Percentiles rank a stretch among this genome's conserved stretches.
These are phyloP conservation scores for Eulimnadia texana DNA, from an alignment of 1,140 invertebrate species.

Conservation along the genomic window DNA sequence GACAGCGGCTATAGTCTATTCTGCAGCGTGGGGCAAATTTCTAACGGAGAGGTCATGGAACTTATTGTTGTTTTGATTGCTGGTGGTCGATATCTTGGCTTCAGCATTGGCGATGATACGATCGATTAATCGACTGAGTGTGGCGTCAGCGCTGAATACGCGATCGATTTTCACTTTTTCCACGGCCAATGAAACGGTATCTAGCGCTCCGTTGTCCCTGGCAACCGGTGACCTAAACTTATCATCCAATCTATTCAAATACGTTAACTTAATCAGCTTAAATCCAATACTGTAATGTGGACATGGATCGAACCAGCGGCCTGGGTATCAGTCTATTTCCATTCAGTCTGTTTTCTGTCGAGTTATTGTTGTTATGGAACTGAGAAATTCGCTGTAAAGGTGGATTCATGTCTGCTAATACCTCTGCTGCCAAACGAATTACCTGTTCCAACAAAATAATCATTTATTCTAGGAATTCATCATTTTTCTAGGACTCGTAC, in stretches of 20 bases:
- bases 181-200: neutral
- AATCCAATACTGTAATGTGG: neutral
- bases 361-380: neutral
- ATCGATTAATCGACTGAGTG: neutral
- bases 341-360: neutral
- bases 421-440: neutral
- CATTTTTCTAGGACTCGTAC: conserved; percentile 1
- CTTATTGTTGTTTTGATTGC: too few relatives aligned
- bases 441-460: neutral
- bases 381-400: neutral
- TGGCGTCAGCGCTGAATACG: neutral
- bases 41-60: too few relatives aligned
- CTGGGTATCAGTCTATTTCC: neutral
- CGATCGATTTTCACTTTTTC: neutral
- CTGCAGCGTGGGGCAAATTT: too few relatives aligned
- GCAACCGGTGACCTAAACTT: neutral
- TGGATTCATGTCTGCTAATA: neutral
- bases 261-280: neutral
- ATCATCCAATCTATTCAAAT: neutral
- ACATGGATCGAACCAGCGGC: neutral
- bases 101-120: neutral
- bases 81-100: neutral
- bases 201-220: neutral
- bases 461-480: too few relatives aligned
- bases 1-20: too few relatives aligned